Percentiles rank a stretch among this genome's conserved stretches.
Evolutionary conservation across 2,888 invertebrate genomes (phyloP).

Genomic region (Drosophila suboccidentalis): DNA sequence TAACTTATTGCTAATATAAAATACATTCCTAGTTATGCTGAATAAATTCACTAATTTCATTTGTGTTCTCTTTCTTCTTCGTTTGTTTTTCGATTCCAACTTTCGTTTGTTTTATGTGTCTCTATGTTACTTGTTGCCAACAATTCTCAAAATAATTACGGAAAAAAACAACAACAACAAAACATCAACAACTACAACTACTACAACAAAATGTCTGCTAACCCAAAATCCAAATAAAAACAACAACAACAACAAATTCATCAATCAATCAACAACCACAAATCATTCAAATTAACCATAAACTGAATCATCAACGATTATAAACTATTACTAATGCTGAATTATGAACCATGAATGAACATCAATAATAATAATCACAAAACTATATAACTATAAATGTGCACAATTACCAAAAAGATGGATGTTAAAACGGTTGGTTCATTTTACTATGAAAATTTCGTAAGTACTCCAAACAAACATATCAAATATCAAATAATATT

Average conservation of each 20-base stretch:
- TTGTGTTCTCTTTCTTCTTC: conserved; percentile 77
- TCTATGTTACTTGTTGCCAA: conserved; percentile 49
- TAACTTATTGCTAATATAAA: conserved; percentile 45
- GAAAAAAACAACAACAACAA: conserved; percentile 51
- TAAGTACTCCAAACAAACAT: conserved; percentile 88
- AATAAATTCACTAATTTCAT: conserved; percentile 77
- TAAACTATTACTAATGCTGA: conserved; percentile 55
- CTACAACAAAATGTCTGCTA: conserved; percentile 53
- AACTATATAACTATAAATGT: conserved; percentile 44
- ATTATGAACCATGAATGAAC: conserved; percentile 21
- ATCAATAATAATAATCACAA: conserved; percentile 32
- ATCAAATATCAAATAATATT: conserved; percentile 30
- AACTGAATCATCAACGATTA: conserved; percentile 43
- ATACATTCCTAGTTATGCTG: conserved; percentile 27
- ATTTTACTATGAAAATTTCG: conserved; percentile 98
- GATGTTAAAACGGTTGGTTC: conserved; percentile 98
- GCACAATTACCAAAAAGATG: conserved; percentile 90
- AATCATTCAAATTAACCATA: conserved; percentile 43
- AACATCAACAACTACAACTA: conserved; percentile 49
- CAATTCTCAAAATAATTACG: conserved; percentile 37
- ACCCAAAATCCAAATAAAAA: conserved; percentile 52
- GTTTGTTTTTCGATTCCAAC: conserved; percentile 66
- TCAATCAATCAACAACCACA: conserved; percentile 55
- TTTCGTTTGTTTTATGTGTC: conserved; percentile 59
- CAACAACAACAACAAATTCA: conserved; percentile 49